Conservation (phyloP, 1,140 invertebrate species). For the Dendroctonus valens region DNA sequence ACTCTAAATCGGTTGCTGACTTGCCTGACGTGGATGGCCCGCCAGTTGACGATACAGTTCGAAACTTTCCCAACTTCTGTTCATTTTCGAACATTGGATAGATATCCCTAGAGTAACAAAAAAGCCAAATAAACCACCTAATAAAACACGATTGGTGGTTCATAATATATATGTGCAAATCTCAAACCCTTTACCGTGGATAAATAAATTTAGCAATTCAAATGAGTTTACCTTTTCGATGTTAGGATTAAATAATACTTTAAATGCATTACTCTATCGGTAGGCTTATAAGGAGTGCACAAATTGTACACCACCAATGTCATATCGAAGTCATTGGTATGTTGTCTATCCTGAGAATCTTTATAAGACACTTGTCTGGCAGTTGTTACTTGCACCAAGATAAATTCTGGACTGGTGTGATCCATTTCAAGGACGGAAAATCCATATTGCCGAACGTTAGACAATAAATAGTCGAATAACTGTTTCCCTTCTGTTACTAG, state of each 20-base stretch:
- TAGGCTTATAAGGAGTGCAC: slow-evolving; percentile 50
- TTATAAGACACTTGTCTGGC: slow-evolving; percentile 60
- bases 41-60: slow-evolving; percentile 55
- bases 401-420: slow-evolving; percentile 55
- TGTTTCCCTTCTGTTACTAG: slow-evolving; percentile 64
- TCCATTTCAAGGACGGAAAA: slow-evolving; percentile 71
- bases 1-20: slow-evolving; percentile 30
- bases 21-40: slow-evolving; percentile 30
- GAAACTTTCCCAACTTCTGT: slow-evolving; percentile 62
- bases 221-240: slow-evolving; percentile 50
- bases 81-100: slow-evolving; percentile 70
- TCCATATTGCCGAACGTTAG: slow-evolving; percentile 67
- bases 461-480: slow-evolving; percentile 71
- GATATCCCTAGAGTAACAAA: slow-evolving; percentile 55
- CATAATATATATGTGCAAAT: background rate
- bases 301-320: slow-evolving; percentile 66
- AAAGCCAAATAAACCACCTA: background rate
- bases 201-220: background rate
- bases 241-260: slow-evolving; percentile 76
- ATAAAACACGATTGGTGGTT: background rate
- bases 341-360: slow-evolving; percentile 62
- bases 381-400: slow-evolving; percentile 61
- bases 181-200: no score
- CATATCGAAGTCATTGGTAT: slow-evolving; percentile 69
- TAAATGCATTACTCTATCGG: slow-evolving; percentile 58